Conservation (phyloP, 2,888 invertebrate genomes). For the Eudemis profundana region DNA sequence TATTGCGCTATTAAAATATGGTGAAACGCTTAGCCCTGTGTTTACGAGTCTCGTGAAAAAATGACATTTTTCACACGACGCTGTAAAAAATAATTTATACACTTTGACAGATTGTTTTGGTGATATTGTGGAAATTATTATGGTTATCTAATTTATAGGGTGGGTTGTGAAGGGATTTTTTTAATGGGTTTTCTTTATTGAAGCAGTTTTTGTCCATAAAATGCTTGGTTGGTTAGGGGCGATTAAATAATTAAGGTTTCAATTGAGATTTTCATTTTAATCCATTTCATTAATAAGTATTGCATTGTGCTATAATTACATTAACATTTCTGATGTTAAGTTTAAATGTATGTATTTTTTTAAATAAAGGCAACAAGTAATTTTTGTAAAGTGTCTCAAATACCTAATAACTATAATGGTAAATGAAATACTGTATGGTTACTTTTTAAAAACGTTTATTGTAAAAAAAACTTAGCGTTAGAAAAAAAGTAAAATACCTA, state of each 20-base stretch:
- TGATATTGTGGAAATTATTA: conserved; percentile 11
- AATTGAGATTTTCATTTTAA: background rate
- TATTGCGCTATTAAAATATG: conserved; percentile 81
- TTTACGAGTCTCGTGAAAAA: conserved; percentile 52
- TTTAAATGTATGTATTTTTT: too few relatives aligned
- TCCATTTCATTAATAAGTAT: too few relatives aligned
- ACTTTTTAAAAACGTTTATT: too few relatives aligned
- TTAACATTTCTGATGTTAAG: too few relatives aligned
- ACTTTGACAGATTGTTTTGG: conserved; percentile 22
- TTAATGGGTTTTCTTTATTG: background rate
- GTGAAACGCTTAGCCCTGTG: conserved; percentile 69
- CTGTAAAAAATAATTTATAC: conserved; percentile 31
- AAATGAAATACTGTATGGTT: too few relatives aligned
- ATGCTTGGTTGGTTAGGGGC: background rate
- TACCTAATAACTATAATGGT: too few relatives aligned
- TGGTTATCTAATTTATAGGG: conserved; percentile 17
- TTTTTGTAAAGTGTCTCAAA: too few relatives aligned
- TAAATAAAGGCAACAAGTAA: too few relatives aligned
- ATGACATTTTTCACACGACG: conserved; percentile 49
- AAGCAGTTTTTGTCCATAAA: conserved; percentile 1
- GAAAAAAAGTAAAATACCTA: too few relatives aligned
- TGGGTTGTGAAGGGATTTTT: background rate
- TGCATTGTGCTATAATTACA: too few relatives aligned
- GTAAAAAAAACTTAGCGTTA: too few relatives aligned
- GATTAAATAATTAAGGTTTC: background rate